A percentile compares a stretch with the other conserved stretches of the same genome.
Evolutionary conservation across 2,113 vertebrate species (phyloP).

Genomic region (Gadus macrocephalus): DNA sequence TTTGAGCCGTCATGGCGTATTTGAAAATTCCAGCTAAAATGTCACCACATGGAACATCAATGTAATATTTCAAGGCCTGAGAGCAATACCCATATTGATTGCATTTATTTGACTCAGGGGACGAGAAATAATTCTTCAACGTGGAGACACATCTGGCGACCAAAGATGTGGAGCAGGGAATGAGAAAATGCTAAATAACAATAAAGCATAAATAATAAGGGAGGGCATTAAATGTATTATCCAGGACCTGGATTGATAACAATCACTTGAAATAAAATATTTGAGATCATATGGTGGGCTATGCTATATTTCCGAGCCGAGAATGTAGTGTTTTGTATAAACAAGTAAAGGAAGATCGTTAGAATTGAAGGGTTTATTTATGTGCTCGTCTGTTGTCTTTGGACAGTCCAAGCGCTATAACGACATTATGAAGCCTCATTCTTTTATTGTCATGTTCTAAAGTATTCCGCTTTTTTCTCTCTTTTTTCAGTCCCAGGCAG

Average conservation of each 20-base stretch:
- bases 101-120: conserved; percentile 99
- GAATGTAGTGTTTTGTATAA: conserved; percentile 52
- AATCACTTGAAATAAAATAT: too few relatives aligned
- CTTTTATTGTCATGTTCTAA: too few relatives aligned
- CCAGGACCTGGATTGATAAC: conserved; percentile 47
- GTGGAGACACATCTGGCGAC: conserved; percentile 99
- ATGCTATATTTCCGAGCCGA: too few relatives aligned
- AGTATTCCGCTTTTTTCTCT: too few relatives aligned
- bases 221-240: conserved; percentile 78
- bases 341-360: conserved; percentile 43
- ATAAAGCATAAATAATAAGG: conserved; percentile 82
- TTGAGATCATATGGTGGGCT: too few relatives aligned
- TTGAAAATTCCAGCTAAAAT: conserved; percentile 99
- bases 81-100: conserved; percentile 99
- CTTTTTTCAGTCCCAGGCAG: too few relatives aligned
- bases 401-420: conserved; percentile 44
- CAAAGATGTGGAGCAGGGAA: conserved; percentile 96
- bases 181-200: conserved; percentile 96
- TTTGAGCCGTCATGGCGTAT: conserved; percentile 99
- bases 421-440: too few relatives aligned
- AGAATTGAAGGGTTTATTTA: conserved; percentile 41
- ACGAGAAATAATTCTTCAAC: conserved; percentile 99
- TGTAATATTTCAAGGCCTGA: conserved; percentile 99
- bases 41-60: conserved; percentile 99
- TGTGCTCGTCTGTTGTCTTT: conserved; percentile 40